These are phyloP conservation scores for Orbicella faveolata DNA, from an alignment of 64 coral and sea anemone species.

Conservation along the genomic window DNA sequence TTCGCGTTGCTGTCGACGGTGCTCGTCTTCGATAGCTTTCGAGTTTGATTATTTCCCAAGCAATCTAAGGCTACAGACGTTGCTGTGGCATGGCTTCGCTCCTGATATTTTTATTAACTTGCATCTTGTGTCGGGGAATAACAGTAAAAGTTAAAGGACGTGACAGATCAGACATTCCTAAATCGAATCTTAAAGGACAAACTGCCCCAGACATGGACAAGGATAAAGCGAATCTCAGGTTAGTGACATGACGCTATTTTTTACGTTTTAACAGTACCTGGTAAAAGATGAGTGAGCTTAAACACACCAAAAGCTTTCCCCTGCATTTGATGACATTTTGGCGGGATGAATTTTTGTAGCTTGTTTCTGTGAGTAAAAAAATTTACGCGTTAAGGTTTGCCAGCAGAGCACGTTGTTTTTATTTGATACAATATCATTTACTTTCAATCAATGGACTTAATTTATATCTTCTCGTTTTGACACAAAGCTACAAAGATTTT, in stretches of 20 bases:
- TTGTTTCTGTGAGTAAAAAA: no score
- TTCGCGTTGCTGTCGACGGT: no score
- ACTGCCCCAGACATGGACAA: not conserved
- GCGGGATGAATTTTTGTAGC: no score
- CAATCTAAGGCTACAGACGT: not conserved
- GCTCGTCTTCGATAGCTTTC: no score
- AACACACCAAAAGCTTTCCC: no score
- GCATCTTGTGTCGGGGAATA: not conserved
- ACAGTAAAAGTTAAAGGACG: not conserved
- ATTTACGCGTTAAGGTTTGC: no score
- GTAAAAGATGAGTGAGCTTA: not conserved
- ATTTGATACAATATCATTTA: no score
- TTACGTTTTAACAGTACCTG: not conserved
- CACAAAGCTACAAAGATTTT: no score
- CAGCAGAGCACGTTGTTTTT: no score
- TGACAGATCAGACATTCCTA: not conserved
- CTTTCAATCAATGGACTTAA: no score
- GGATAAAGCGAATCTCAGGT: constrained; percentile 5
- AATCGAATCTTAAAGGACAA: not conserved
- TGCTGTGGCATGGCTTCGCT: not conserved
- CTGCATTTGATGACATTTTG: no score
- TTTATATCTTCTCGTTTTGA: no score
- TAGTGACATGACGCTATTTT: not conserved
- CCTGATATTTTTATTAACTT: not conserved
- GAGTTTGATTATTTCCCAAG: not conserved